These are phyloP conservation scores for Onychorhynchus coronatus DNA, from an alignment of 2,113 vertebrate species.

Conservation along the genomic window DNA sequence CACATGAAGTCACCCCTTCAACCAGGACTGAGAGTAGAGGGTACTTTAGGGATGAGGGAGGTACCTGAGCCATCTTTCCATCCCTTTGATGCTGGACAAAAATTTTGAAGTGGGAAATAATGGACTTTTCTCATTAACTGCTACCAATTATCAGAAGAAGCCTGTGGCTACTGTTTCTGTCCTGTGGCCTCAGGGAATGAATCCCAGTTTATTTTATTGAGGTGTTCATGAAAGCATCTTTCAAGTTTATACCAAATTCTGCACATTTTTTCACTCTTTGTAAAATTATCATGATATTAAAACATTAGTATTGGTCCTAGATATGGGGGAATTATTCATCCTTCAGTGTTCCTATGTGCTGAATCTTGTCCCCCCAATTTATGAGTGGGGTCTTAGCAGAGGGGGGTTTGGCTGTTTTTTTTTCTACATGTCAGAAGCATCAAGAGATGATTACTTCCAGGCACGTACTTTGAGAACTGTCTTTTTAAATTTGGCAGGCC, in stretches of 20 bases:
- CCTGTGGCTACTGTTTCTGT: background rate
- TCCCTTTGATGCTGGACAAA: background rate
- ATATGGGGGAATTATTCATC: background rate
- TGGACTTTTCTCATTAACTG: background rate
- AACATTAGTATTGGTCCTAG: background rate
- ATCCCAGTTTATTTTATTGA: background rate
- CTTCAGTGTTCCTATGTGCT: background rate
- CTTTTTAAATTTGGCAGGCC: background rate
- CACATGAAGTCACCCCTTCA: background rate
- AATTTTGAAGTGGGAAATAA: background rate
- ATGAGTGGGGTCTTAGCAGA: background rate
- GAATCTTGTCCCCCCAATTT: background rate
- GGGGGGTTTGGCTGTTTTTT: background rate
- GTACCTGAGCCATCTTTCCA: background rate
- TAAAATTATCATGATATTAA: background rate
- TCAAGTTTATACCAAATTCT: background rate
- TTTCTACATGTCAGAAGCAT: background rate
- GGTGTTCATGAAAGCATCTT: background rate
- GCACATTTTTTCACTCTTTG: background rate
- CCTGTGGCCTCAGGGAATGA: background rate
- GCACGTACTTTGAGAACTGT: background rate
- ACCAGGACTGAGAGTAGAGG: background rate
- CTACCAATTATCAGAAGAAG: background rate
- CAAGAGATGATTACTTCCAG: background rate
- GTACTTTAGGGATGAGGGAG: background rate